Evolutionary conservation across 1,140 invertebrate genomes (phyloP).

Genomic region (Gryllus bimaculatus): DNA sequence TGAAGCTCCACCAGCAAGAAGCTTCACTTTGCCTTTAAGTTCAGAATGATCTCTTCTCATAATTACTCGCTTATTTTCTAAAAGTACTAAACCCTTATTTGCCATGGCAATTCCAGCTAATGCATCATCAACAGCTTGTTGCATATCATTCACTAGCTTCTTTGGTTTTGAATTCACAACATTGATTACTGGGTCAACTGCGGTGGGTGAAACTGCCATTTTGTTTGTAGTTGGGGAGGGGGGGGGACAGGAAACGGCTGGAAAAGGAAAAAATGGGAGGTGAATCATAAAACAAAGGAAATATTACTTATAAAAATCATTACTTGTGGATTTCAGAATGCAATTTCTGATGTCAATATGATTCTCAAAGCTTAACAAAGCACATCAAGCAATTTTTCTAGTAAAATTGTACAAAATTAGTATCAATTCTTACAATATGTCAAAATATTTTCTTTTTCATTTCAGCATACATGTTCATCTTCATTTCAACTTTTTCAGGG

Average conservation of each 20-base stretch:
- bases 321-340: not conserved
- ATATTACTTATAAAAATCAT: not conserved
- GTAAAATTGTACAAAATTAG: too few species aligned
- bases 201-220: not conserved
- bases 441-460: too few species aligned
- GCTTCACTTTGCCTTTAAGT: slow-evolving; percentile 38
- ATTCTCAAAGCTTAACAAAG: too few species aligned
- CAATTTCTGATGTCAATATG: not conserved
- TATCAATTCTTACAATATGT: too few species aligned
- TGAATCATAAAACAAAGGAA: not conserved
- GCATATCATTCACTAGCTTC: slow-evolving; percentile 38
- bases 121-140: slow-evolving; percentile 40
- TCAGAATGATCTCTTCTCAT: slow-evolving; percentile 35
- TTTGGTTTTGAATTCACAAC: slow-evolving; percentile 26
- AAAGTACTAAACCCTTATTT: slow-evolving; percentile 37
- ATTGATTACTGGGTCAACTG: not conserved
- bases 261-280: not conserved
- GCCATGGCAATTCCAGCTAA: slow-evolving; percentile 39
- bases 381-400: too few species aligned
- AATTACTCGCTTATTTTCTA: slow-evolving; percentile 39
- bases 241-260: not conserved
- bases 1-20: slow-evolving; percentile 55
- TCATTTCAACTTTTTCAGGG: too few species aligned
- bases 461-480: too few species aligned
- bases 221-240: not conserved